Conservation (phyloP, 2,113 vertebrate species). For the Neotoma lepida region DNA sequence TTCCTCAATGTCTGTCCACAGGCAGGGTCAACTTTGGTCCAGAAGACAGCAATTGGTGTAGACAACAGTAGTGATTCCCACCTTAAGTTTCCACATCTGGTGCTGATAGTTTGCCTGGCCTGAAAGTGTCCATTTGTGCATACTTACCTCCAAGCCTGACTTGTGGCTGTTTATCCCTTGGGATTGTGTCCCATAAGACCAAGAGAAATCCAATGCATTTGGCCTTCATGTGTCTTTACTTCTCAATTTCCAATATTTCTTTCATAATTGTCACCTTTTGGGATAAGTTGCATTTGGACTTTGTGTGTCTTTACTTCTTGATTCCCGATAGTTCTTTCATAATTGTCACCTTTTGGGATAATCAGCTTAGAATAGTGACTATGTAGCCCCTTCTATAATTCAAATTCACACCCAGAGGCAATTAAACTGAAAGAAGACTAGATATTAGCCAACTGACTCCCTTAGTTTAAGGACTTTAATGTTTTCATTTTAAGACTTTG, state of each 20-base stretch:
- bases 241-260: neutral
- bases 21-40: neutral
- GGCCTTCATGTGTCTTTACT: conserved; percentile 44
- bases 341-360: conserved; percentile 75
- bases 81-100: conserved; percentile 65
- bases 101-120: conserved; percentile 58
- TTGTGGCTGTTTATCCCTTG: conserved; percentile 75
- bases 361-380: conserved; percentile 61
- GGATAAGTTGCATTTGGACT: conserved; percentile 75
- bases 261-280: conserved; percentile 74
- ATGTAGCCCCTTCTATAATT: conserved; percentile 67
- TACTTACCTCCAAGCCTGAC: conserved; percentile 68
- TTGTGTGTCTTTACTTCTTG: neutral
- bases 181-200: conserved; percentile 64
- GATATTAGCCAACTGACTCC: conserved; percentile 66
- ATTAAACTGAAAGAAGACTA: conserved; percentile 71
- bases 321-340: conserved; percentile 41
- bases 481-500: conserved; percentile 71
- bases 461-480: conserved; percentile 63
- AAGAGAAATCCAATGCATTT: conserved; percentile 74
- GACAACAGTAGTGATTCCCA: conserved; percentile 70
- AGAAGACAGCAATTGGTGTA: conserved; percentile 42
- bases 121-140: conserved; percentile 76
- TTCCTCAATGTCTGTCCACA: conserved; percentile 23
- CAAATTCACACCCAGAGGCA: conserved; percentile 76